Evolutionary conservation across 2,797 vertebrate genomes (phyloP).

Genomic region (Phrynocephalus guinanensis): DNA sequence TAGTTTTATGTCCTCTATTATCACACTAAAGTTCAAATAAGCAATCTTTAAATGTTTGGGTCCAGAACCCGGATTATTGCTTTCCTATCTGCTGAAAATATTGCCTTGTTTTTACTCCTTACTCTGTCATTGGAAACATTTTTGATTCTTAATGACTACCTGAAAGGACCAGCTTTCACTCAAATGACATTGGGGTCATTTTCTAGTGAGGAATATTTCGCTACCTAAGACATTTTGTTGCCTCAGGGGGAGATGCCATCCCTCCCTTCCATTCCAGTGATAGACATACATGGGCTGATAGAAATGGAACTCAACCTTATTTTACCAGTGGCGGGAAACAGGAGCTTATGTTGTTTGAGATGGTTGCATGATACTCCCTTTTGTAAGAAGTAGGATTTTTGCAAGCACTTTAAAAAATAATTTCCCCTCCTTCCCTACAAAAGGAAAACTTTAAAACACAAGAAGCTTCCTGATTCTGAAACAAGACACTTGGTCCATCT

Average conservation of each 20-base stretch:
- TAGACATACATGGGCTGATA: neutral
- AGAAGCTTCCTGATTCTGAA: too few relatives aligned
- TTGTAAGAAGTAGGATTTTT: neutral
- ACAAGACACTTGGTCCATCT: too few relatives aligned
- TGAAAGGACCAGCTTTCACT: neutral
- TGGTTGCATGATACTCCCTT: neutral
- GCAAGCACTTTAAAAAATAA: neutral
- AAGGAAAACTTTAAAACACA: too few relatives aligned
- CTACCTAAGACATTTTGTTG: too few relatives aligned
- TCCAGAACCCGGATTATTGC: neutral
- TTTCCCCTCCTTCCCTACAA: too few relatives aligned
- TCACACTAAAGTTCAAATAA: slow-evolving; percentile 26
- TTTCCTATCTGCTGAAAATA: neutral
- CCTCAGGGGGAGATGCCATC: neutral
- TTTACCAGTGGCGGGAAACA: neutral
- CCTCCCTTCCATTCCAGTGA: neutral
- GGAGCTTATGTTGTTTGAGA: neutral
- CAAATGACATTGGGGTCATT: neutral
- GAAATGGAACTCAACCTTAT: neutral
- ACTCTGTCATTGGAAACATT: neutral
- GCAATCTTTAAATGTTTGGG: neutral
- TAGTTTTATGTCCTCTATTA: slow-evolving; percentile 30
- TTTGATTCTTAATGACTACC: neutral
- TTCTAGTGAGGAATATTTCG: too few relatives aligned
- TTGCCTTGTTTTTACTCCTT: neutral